A percentile compares a stretch with the other conserved stretches of the same genome.
Evolutionary conservation across 92 coral and sea anemone genomes (phyloP).

Genomic region (Porites evermanni): DNA sequence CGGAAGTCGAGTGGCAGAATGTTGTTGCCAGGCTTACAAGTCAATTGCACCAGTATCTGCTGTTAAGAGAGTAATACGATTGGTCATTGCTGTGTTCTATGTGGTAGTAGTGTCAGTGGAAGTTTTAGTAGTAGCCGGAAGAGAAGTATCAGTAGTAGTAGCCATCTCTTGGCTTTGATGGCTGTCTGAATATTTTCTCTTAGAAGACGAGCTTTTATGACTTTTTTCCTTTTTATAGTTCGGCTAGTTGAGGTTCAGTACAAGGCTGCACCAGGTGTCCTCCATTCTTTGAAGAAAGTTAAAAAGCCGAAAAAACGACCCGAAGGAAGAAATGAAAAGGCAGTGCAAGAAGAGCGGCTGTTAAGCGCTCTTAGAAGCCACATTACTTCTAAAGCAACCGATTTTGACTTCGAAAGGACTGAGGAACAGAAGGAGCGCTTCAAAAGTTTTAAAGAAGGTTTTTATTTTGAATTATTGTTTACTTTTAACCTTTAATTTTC

Average conservation of each 20-base stretch:
- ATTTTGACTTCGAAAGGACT: conserved; percentile 38
- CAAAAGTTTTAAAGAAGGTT: conserved; percentile 46
- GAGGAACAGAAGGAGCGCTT: conserved; percentile 48
- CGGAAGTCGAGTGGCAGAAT: conserved; percentile 42
- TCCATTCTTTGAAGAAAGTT: conserved; percentile 40
- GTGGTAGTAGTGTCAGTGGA: conserved; percentile 13
- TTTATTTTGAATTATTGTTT: neutral
- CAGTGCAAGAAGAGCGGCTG: conserved; percentile 37
- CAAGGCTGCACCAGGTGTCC: conserved; percentile 45
- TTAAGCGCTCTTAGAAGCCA: conserved; percentile 34
- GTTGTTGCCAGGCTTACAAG: conserved; percentile 31
- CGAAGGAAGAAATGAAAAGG: conserved; percentile 35
- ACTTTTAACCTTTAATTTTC: no score
- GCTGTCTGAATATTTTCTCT: conserved; percentile 15
- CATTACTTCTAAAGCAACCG: conserved; percentile 35
- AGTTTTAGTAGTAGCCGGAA: conserved; percentile 20
- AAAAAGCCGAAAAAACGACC: conserved; percentile 12
- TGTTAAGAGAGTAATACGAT: conserved; percentile 35
- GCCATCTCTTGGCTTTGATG: neutral
- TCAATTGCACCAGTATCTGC: conserved; percentile 37
- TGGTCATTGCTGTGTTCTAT: neutral
- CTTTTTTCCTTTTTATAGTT: conserved; percentile 16
- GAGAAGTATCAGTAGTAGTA: conserved; percentile 11
- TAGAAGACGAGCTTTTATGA: neutral
- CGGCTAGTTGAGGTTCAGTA: conserved; percentile 34